Evolutionary conservation across 1,140 invertebrate species (phyloP).

Genomic region (Maconellicoccus hirsutus): DNA sequence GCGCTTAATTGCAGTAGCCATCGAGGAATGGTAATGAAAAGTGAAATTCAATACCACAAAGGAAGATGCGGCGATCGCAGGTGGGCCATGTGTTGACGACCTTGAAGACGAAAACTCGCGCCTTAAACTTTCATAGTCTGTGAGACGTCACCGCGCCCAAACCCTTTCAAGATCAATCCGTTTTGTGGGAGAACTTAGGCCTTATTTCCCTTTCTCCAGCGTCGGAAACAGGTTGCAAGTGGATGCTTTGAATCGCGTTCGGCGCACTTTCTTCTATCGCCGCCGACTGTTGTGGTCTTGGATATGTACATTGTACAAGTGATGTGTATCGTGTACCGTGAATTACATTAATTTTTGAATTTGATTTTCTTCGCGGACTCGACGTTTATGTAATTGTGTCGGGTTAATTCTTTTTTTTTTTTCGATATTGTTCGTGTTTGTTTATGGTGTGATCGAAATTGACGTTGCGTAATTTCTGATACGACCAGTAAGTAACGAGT

Average conservation of each 20-base stretch:
- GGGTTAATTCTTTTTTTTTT: too few species aligned
- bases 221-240: constrained; percentile 11
- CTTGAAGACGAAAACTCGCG: not conserved
- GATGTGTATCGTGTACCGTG: constrained; percentile 11
- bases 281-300: not conserved
- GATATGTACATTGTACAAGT: constrained; percentile 9
- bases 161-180: not conserved
- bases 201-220: constrained; percentile 19
- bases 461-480: too few species aligned
- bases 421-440: too few species aligned
- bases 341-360: too few species aligned
- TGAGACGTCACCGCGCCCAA: not conserved
- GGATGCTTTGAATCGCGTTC: not conserved
- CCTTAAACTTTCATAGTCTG: not conserved
- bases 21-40: constrained; percentile 17
- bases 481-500: too few species aligned
- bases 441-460: too few species aligned
- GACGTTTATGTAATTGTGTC: too few species aligned
- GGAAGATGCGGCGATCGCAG: constrained; percentile 6
- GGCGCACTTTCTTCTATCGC: constrained; percentile 10
- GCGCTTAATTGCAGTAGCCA: not conserved
- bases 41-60: constrained; percentile 13
- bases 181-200: constrained; percentile 1
- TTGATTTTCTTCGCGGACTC: too few species aligned
- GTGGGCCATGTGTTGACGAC: constrained; percentile 14